A percentile compares a stretch with the other conserved stretches of the same genome.
phyloP scores from a whole-genome alignment of 2,113 vertebrate species.

The Psittacula cyanocephala region DNA sequence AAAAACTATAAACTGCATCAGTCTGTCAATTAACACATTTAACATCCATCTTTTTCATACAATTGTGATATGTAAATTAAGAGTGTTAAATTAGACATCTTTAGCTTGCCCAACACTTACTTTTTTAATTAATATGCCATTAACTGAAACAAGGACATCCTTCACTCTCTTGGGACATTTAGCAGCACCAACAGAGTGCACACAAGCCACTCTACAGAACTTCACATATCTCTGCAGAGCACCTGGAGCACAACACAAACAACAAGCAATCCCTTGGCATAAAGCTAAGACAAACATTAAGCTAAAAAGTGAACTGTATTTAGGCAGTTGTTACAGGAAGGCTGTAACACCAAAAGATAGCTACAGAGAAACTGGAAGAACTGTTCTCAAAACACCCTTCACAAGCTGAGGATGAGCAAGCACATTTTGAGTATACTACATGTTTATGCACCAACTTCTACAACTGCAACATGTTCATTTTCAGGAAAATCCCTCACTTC shows the following conservation, averaged over 20 bases:
- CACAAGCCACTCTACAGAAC: background rate
- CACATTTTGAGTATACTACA: accelerated
- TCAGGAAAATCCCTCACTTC: background rate
- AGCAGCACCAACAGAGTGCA: accelerated
- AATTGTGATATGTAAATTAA: accelerated
- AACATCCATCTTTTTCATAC: background rate
- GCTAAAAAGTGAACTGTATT: accelerated
- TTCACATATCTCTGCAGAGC: background rate
- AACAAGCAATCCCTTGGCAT: too few relatives aligned
- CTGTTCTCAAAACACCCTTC: background rate
- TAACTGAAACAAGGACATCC: background rate
- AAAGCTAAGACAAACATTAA: background rate
- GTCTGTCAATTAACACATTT: background rate
- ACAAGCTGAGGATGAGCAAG: background rate
- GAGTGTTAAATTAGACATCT: background rate
- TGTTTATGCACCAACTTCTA: background rate
- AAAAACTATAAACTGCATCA: background rate
- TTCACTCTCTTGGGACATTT: too few relatives aligned
- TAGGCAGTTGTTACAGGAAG: too few relatives aligned
- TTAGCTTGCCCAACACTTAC: background rate
- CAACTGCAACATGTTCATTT: background rate
- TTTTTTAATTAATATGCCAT: background rate
- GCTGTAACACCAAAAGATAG: background rate
- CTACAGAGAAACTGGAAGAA: background rate
- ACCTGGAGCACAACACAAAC: background rate